Base-by-base conservation (phyloP, 2,888 invertebrate species). In the Minunthozetes semirufus region DNA sequence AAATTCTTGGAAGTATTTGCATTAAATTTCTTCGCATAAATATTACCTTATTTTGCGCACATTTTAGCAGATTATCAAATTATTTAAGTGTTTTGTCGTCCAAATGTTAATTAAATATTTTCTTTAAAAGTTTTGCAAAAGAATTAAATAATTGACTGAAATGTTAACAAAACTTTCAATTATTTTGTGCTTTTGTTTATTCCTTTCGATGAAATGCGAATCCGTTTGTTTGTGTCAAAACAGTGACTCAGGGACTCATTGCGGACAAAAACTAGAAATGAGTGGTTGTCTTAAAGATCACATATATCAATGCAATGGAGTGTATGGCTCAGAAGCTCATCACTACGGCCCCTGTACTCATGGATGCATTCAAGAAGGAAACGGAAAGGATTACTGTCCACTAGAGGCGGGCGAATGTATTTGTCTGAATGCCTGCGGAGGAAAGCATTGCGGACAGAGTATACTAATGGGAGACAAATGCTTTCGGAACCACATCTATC, bases 371-470 rank as follows among this genome's bases (percentile, higher is more conserved):
- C 13, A 11, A 1, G 13, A 70, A 1, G 70, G 25, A 46, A 25
- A 4, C 0, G n/a, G 46, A 3, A 9, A 6, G 0, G 70, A 70
- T 27, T 25, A 70, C 22, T 70, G 70, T 46, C 17, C 33, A 8
- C 11, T 19, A 38, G 63, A 33, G n/a, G 19, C n/a, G 0, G 19
- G 63, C 8, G 3, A 66, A 11, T 70, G 70, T 70, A 22, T 46
- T 15, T 70, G 70, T 27, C 25, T 46, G 25, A 70, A 48, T 19
- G 5, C 11, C 0, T 70, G 70, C 13, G 25, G 25, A 13, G 70
- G 70, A 22, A 19, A 25, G 15, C 70, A 70, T 70, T 70, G 70
- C 70, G 70, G 70, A 17, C 70, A 70, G 4, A 70, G 70, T 22
- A 48, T 25, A 22, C 25, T 70, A 48, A 48, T 70, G 70, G 63